phyloP scores from a whole-genome alignment of 1,140 invertebrate species.

The Marisa cornuarietis region DNA sequence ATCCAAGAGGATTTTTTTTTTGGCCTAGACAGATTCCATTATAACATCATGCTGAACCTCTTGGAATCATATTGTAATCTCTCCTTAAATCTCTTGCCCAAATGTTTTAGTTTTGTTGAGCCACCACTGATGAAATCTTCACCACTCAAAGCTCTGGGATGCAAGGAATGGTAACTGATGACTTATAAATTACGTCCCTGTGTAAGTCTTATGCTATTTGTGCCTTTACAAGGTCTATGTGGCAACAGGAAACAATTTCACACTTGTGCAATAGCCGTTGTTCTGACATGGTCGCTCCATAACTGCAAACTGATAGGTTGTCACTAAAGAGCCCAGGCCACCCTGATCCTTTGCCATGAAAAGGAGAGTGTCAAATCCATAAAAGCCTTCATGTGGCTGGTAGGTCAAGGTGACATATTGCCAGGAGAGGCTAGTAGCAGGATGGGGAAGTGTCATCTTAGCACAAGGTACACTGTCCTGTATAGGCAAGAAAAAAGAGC shows the following conservation, averaged over 20 bases:
- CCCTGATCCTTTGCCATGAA: not conserved
- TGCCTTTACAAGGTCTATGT: not conserved
- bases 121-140: too few species aligned
- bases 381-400: constrained; percentile 5
- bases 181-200: too few species aligned
- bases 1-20: too few species aligned
- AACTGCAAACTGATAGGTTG: constrained; percentile 31
- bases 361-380: constrained; percentile 9
- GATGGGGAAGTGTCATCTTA: not conserved
- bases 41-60: not conserved
- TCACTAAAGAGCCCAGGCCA: constrained; percentile 19
- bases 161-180: not conserved
- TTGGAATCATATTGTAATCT: not conserved
- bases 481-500: not conserved
- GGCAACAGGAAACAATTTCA: constrained; percentile 8
- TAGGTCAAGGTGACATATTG: not conserved
- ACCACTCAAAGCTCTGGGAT: not conserved
- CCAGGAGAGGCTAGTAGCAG: not conserved
- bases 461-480: not conserved
- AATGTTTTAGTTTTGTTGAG: too few species aligned
- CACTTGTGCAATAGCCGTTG: constrained; percentile 32
- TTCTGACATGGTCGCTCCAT: constrained; percentile 39
- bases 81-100: not conserved
- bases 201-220: not conserved
- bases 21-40: not conserved